These are phyloP conservation scores for Eulithis prunata DNA, from an alignment of 2,888 invertebrate genomes.

Conservation along the genomic window DNA sequence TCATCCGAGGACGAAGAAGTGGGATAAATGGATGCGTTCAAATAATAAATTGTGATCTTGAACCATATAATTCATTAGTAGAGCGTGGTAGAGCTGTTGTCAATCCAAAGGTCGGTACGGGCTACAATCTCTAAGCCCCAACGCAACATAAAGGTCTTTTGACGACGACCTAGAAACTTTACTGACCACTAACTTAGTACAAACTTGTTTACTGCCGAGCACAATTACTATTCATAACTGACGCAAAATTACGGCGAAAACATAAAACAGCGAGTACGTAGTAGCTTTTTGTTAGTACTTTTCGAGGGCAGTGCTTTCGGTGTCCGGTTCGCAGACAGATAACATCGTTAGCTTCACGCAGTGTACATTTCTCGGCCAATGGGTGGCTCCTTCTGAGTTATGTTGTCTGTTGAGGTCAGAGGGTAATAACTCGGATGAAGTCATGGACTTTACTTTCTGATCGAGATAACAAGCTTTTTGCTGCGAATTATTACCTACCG, in stretches of 20 bases:
- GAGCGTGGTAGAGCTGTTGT: too few species aligned
- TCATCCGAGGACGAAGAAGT: slow-evolving; percentile 30
- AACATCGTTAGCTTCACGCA: slow-evolving; percentile 10
- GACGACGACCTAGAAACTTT: not conserved
- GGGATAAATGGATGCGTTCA: slow-evolving; percentile 19
- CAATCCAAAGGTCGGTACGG: not conserved
- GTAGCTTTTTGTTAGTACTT: slow-evolving; percentile 4
- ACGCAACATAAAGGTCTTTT: not conserved
- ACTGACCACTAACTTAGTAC: not conserved
- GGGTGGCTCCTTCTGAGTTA: slow-evolving; percentile 19
- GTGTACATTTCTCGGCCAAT: slow-evolving; percentile 11
- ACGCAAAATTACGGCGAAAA: not conserved
- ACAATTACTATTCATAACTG: not conserved
- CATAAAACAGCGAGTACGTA: not conserved
- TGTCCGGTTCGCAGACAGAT: slow-evolving; percentile 18
- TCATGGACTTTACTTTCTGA: slow-evolving; percentile 15
- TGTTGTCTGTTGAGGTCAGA: slow-evolving; percentile 15
- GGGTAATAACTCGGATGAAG: slow-evolving; percentile 8
- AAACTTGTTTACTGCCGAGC: not conserved
- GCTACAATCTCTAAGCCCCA: not conserved
- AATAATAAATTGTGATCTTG: not conserved
- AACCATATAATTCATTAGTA: too few species aligned
- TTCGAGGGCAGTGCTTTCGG: not conserved
- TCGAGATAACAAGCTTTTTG: slow-evolving; percentile 16
- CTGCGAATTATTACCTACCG: slow-evolving; percentile 3